Percentiles rank a stretch among this genome's conserved stretches.
phyloP scores from a whole-genome alignment of 2,888 invertebrate species.

The Melinopterus prodromus region DNA sequence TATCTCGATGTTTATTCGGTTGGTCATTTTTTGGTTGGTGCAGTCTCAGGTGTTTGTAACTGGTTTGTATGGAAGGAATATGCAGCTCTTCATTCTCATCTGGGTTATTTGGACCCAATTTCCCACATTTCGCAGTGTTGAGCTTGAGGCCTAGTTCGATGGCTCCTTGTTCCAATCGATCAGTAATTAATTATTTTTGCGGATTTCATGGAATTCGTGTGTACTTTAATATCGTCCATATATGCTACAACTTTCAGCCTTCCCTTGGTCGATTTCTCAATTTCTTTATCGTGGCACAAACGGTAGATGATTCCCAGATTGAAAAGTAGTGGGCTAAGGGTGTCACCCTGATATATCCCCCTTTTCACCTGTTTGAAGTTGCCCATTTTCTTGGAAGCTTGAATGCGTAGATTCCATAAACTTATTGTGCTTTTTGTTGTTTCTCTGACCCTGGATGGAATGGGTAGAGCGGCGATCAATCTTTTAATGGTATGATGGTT shows the following conservation, averaged over 20 bases:
- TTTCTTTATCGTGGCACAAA: too few species aligned
- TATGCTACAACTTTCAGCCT: too few species aligned
- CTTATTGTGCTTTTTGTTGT: background rate
- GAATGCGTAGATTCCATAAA: background rate
- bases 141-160: background rate
- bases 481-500: conserved; percentile 22
- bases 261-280: too few species aligned
- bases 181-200: too few species aligned
- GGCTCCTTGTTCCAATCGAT: too few species aligned
- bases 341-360: background rate
- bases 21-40: background rate
- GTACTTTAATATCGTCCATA: background rate
- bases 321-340: background rate
- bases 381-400: too few species aligned
- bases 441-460: background rate
- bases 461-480: background rate
- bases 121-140: background rate
- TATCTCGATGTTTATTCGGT: background rate
- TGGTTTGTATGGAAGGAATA: background rate
- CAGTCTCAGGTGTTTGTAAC: background rate
- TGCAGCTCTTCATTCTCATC: background rate
- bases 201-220: too few species aligned
- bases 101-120: background rate
- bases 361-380: too few species aligned
- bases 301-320: background rate